Evolutionary conservation across 2,888 invertebrate species (phyloP), one percentile per base, ranked within the genome.

Genomic region (Thymelicus sylvestris): DNA sequence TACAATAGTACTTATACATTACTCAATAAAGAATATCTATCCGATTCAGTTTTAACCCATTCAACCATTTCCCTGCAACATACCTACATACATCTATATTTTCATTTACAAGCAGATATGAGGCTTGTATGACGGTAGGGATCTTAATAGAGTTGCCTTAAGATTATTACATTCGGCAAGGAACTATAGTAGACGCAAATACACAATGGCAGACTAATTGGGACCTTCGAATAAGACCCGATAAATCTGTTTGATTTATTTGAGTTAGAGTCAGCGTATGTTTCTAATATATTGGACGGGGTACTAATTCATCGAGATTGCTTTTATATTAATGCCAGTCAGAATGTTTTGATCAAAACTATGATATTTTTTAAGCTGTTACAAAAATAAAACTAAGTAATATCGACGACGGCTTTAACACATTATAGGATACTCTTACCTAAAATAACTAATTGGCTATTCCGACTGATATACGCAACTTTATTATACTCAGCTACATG

Each of bases 141-240:
- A 79, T 79, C 83, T 80, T 83, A 83, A 83, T 83, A 79, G 82
- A 81, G 79, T 81, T 79, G 77, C 77, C 79, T 80, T 79, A 78
- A 81, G 82, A 80, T 82, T 81, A 81, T 83, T 81, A 81, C 80
- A 81, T 80, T 77, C 73, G 74, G 71, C 73, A 69, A 73, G 78
- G 77, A 79, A 79, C 78, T 80, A 81, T 80, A 79, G 78, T 72
- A 78, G 79, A 79, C 78, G 71, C 78, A 76, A 78, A 73, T 77
- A 79, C 76, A 79, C 80, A 81, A 81, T 81, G 75, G 78, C 74
- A 74, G 71, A 77, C 78, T 81, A 81, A 81, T 81, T 81, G 80
- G 78, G 78, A 76, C 72, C 75, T 75, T 65, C 67, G 63, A 61
- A 39, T 72, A 60, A 64, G 50, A 52, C 64, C 60, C 67, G 64